A percentile compares a stretch with the other conserved stretches of the same genome.
These are phyloP conservation scores for Drosophila neonasuta DNA, from an alignment of 2,888 invertebrate species.

Conservation along the genomic window DNA sequence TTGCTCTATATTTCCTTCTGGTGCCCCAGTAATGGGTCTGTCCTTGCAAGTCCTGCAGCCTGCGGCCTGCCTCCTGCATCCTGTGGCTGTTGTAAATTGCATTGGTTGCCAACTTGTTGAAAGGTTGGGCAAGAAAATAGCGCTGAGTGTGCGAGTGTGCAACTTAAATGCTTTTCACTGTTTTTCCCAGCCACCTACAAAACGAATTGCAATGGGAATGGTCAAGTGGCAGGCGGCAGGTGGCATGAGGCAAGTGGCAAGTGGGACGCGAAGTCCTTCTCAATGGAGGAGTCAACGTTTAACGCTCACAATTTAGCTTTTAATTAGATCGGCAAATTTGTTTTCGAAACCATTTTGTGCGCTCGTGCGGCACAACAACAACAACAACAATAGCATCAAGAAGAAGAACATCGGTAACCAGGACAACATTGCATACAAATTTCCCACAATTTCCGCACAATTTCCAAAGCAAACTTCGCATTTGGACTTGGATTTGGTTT, in stretches of 20 bases:
- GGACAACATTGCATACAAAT: slow-evolving; percentile 44
- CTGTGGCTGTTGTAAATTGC: slow-evolving; percentile 63
- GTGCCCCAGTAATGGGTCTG: slow-evolving; percentile 70
- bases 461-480: slow-evolving; percentile 22
- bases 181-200: slow-evolving; percentile 35
- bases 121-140: slow-evolving; percentile 56
- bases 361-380: slow-evolving; percentile 41
- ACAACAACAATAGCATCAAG: slow-evolving; percentile 15
- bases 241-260: slow-evolving; percentile 5
- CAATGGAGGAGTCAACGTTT: slow-evolving; percentile 50
- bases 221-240: too few relatives aligned
- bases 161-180: slow-evolving; percentile 74
- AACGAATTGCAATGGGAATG: background rate
- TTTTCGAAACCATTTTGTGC: slow-evolving; percentile 68
- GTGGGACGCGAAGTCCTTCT: slow-evolving; percentile 15
- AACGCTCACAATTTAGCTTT: slow-evolving; percentile 75
- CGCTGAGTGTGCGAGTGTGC: slow-evolving; percentile 28
- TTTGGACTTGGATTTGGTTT: slow-evolving; percentile 3
- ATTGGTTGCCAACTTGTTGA: slow-evolving; percentile 76
- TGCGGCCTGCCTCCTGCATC: slow-evolving; percentile 15
- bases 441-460: slow-evolving; percentile 32
- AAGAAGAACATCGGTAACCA: background rate
- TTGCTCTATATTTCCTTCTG: slow-evolving; percentile 8
- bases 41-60: slow-evolving; percentile 46
- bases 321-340: slow-evolving; percentile 74